phyloP scores from a whole-genome alignment of 2,797 vertebrate species.

The Tamandua tetradactyla region DNA sequence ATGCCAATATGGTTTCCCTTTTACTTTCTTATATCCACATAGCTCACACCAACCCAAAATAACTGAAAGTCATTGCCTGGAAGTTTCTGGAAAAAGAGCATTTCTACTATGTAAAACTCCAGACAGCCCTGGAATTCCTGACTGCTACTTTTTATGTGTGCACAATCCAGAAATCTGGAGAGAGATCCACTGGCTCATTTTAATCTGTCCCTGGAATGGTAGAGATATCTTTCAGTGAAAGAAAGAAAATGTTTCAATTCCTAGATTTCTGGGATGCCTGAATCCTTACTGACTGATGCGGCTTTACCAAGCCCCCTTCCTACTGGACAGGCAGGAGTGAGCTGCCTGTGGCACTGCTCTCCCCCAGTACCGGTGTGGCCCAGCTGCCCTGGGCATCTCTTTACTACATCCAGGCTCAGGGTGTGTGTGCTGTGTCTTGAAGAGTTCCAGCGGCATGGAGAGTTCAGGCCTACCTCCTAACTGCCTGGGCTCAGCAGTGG shows the following conservation, averaged over 20 bases:
- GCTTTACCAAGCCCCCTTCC: background rate
- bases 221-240: background rate
- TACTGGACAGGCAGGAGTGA: background rate
- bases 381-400: background rate
- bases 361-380: fast-evolving
- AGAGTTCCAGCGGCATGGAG: background rate
- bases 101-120: background rate
- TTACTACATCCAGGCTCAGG: background rate
- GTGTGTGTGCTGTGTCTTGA: background rate
- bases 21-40: background rate
- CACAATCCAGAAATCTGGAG: background rate
- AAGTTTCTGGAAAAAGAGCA: background rate
- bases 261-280: background rate
- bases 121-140: background rate
- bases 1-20: background rate
- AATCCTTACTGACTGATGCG: background rate
- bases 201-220: background rate
- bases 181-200: background rate
- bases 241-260: background rate
- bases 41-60: background rate
- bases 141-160: background rate
- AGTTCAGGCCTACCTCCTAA: background rate
- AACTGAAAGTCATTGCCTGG: background rate
- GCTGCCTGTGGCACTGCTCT: background rate
- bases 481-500: background rate